phyloP scores from a whole-genome alignment of 2,888 invertebrate species.

The Xestobium rufovillosum region DNA sequence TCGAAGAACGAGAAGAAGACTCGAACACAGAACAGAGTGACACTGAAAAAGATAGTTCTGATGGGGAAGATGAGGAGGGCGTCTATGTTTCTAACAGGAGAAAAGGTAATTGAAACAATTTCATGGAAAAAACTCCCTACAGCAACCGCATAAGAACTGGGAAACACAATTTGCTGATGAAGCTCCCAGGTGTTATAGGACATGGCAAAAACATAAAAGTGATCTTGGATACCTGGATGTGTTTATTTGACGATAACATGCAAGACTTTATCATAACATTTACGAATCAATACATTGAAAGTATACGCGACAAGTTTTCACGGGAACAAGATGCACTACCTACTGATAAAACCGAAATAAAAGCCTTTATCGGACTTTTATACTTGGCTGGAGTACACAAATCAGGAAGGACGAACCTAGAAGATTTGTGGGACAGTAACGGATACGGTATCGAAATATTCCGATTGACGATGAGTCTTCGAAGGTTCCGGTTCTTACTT shows the following conservation, averaged over 20 bases:
- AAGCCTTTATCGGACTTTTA: constrained; percentile 29
- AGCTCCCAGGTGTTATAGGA: constrained; percentile 8
- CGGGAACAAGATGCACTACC: constrained; percentile 20
- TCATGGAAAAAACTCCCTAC: constrained; percentile 6
- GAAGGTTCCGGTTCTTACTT: constrained; percentile 26
- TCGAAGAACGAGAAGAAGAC: constrained; percentile 7
- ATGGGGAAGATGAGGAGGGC: constrained; percentile 5
- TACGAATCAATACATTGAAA: constrained; percentile 25
- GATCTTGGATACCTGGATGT: constrained; percentile 18
- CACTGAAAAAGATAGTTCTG: too few relatives aligned
- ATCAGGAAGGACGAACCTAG: constrained; percentile 22
- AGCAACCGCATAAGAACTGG: constrained; percentile 1
- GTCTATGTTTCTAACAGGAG: constrained; percentile 4
- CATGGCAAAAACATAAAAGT: constrained; percentile 1
- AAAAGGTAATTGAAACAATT: constrained; percentile 4
- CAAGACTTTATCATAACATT: constrained; percentile 24
- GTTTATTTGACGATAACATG: constrained; percentile 22
- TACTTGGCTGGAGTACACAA: constrained; percentile 29
- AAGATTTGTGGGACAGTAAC: constrained; percentile 28
- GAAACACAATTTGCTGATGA: constrained; percentile 6
- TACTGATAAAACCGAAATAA: constrained; percentile 27
- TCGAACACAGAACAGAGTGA: constrained; percentile 6
- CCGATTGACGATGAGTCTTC: constrained; percentile 24
- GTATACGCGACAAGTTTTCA: constrained; percentile 18
- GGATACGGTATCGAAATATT: constrained; percentile 28